Conservation (phyloP, 1,140 invertebrate genomes). For the Apis dorsata region DNA sequence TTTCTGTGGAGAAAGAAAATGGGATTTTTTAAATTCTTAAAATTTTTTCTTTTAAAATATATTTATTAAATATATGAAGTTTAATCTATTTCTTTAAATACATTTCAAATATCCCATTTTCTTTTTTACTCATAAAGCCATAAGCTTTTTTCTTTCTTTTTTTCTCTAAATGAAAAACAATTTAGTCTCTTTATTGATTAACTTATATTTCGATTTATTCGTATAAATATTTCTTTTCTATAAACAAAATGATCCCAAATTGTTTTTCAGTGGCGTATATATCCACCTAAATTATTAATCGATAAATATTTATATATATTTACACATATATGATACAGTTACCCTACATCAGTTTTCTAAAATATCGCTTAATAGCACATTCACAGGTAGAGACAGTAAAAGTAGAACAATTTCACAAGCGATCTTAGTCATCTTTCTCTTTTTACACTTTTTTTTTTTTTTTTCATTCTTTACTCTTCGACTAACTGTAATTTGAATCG, state of each 20-base stretch:
- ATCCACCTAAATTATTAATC: slow-evolving; percentile 35
- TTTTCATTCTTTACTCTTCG: not conserved
- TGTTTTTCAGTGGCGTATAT: slow-evolving; percentile 25
- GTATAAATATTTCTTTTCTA: not conserved
- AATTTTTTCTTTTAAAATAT: not conserved
- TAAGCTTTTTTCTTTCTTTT: slow-evolving; percentile 16
- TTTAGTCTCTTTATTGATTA: not conserved
- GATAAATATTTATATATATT: slow-evolving; percentile 45
- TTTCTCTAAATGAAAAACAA: slow-evolving; percentile 17
- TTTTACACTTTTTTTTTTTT: not conserved
- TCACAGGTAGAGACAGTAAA: slow-evolving; percentile 53
- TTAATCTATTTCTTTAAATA: not conserved
- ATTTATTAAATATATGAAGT: not conserved
- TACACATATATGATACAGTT: slow-evolving; percentile 58
- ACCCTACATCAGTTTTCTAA: slow-evolving; percentile 57
- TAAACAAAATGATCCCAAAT: slow-evolving; percentile 2
- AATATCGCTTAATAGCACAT: slow-evolving; percentile 53
- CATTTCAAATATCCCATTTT: not conserved
- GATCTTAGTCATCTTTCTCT: slow-evolving; percentile 5
- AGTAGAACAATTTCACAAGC: slow-evolving; percentile 40
- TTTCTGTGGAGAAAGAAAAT: not conserved
- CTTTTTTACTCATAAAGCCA: not conserved
- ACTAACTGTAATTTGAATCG: not conserved
- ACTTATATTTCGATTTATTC: not conserved
- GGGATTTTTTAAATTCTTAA: not conserved